Evolutionary conservation across 2,888 invertebrate species (phyloP).

Genomic region (Philopedon plagiatum): DNA sequence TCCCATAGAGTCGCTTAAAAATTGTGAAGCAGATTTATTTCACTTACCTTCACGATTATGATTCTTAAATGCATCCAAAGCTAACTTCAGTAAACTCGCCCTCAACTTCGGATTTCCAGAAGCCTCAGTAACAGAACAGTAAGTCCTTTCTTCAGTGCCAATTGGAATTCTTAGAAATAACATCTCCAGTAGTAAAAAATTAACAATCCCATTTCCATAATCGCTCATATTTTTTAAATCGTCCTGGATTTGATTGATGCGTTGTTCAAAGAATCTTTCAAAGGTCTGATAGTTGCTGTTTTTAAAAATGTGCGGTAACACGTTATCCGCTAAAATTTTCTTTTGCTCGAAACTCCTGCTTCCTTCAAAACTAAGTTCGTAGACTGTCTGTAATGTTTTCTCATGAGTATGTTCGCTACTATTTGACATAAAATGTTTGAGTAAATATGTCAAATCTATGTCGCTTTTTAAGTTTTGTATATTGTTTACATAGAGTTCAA

Average conservation of each 20-base stretch:
- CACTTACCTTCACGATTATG: conserved; percentile 51
- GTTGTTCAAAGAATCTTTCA: conserved; percentile 59
- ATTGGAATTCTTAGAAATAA: conserved; percentile 62
- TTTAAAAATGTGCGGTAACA: conserved; percentile 58
- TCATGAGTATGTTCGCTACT: conserved; percentile 51
- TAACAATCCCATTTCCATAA: conserved; percentile 47
- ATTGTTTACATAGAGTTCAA: conserved; percentile 53
- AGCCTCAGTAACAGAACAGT: conserved; percentile 62
- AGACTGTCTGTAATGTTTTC: conserved; percentile 52
- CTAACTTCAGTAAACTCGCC: conserved; percentile 59
- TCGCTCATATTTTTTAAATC: conserved; percentile 46
- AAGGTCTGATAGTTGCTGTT: conserved; percentile 57
- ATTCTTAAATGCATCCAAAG: conserved; percentile 62
- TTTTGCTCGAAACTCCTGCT: conserved; percentile 47
- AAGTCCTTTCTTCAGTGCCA: conserved; percentile 54
- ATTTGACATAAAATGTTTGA: conserved; percentile 48
- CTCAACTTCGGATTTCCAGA: conserved; percentile 61
- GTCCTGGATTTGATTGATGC: conserved; percentile 52
- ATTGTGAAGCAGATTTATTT: not conserved
- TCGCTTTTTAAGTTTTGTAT: conserved; percentile 47
- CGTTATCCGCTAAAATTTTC: conserved; percentile 56
- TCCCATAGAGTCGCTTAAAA: too few species aligned
- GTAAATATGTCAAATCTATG: conserved; percentile 25
- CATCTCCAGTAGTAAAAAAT: conserved; percentile 62
- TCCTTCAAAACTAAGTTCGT: conserved; percentile 51